phyloP scores from a whole-genome alignment of 2,113 vertebrate species.

The Cisticola juncidis region DNA sequence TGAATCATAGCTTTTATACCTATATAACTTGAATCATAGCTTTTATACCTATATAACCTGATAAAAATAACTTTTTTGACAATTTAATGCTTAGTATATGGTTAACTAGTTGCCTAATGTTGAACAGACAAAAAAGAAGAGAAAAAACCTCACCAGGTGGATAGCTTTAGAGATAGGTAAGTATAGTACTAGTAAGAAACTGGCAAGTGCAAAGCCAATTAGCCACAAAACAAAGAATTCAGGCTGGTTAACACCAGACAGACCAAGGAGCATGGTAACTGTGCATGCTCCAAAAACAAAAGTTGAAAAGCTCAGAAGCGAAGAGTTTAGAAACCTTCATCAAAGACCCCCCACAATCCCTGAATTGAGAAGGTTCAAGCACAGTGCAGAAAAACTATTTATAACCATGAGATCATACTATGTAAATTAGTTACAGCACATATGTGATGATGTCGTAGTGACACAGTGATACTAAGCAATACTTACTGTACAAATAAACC shows the following conservation, averaged over 20 bases:
- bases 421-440: fast-evolving
- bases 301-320: neutral
- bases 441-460: neutral
- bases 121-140: neutral
- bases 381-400: neutral
- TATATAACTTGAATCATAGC: neutral
- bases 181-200: neutral
- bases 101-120: neutral
- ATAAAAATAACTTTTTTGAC: neutral
- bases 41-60: neutral
- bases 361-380: fast-evolving
- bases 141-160: neutral
- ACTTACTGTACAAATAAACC: neutral
- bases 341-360: fast-evolving
- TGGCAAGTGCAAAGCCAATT: neutral
- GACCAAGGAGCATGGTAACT: neutral
- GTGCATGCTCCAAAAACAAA: no score
- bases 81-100: neutral
- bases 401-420: neutral
- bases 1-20: neutral
- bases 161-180: neutral
- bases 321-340: neutral
- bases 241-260: neutral
- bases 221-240: neutral
- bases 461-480: neutral